Base-by-base conservation (phyloP, 2,113 vertebrate species). In the Opisthocomus hoazin region DNA sequence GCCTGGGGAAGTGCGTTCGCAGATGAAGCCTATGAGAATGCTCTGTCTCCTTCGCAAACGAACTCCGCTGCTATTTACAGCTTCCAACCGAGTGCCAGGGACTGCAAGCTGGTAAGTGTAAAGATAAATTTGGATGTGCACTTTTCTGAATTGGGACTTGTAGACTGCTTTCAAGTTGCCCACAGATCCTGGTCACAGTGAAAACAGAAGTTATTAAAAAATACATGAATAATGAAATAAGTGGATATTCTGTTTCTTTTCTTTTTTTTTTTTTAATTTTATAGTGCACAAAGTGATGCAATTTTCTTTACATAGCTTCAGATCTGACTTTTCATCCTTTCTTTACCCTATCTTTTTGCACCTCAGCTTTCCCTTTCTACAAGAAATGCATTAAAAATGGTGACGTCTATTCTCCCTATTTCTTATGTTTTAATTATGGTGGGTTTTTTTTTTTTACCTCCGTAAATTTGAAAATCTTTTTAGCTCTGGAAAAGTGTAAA, bases 11-110 rank as follows among this genome's bases (percentile, higher is more conserved):
- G 50, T 9, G 29, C 0, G 0, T 76, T 94, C 36, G 8, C 58
- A 94, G 83, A 41, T 9, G 5, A 88, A 79, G 77, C 86, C 83
- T 92, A 90, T 86, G 76, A 90, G 90, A 93, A 94, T 92, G 82
- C 82, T 87, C 82, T 84, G 71, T 77, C 92, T 95, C 63, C 68
- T 77, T 88, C 7, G 5, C 53, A 80, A 94, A 73, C 0, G 6
- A 90, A 63, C 45, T 68, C 29, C 34, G 13, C 46, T 77, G 79
- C 94, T 93, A 92, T 94, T 96, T 94, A 80, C 79, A 88, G 90
- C 41, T n/a, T 83, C 71, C 5, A 0, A 77, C 39, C 6, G 4
- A 94, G 51, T 46, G 87, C 60, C 69, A 81, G 87, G 57, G n/a
- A 29, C 78, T 73, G 75, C 75, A 69, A 36, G 41, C 83, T 80